Base-by-base conservation (phyloP, 2,888 invertebrate species). In the Synergus laeviventris region DNA sequence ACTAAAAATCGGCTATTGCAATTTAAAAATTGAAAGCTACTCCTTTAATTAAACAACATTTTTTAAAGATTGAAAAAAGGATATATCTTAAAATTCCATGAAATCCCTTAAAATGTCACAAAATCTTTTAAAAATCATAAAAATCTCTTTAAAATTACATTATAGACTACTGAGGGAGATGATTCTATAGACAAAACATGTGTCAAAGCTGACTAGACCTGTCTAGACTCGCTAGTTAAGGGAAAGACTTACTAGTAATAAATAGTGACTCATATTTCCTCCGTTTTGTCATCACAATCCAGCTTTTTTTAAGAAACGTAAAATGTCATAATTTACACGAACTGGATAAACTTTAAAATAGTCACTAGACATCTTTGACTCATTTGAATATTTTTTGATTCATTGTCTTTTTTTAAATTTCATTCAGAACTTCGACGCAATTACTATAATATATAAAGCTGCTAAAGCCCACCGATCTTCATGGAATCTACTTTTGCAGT, bases 261-360 rank as follows among this genome's bases (percentile, higher is more conserved):
- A 56, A 18, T 11, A 21, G 56, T 56, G 56, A 56, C 56, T 56
- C 11, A 56, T 11, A 12, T 12, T 18, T 56, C 21, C 56, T 56
- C 8, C 56, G 56, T 56, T 56, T 21, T 21, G 21, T 21, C 18
- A 12, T 21, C 0, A 56, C 4, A 2, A 24, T 24, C 1, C 3
- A 21, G 21, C 12, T 24, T 56, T 56, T 7, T 56, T 56, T 56
- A 56, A 56, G 56, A n/a, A 21, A 12, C 18, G 56, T 21, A 21
- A 56, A 18, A 21, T 56, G 21, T 11, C 56, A 12, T 56, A 56
- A 56, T 56, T 56, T 56, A 21, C 56, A 21, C 18, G 21, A 56
- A 21, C 21, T 56, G 21, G 12, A 11, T 56, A 56, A 21, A 56
- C 56, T 56, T 56, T 56, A 56, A 56, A 56, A 56, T 56, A 56